Percentiles rank a stretch among this genome's conserved stretches.
Conservation (phyloP, 2,113 vertebrate genomes). For the Dicaeum eximium region DNA sequence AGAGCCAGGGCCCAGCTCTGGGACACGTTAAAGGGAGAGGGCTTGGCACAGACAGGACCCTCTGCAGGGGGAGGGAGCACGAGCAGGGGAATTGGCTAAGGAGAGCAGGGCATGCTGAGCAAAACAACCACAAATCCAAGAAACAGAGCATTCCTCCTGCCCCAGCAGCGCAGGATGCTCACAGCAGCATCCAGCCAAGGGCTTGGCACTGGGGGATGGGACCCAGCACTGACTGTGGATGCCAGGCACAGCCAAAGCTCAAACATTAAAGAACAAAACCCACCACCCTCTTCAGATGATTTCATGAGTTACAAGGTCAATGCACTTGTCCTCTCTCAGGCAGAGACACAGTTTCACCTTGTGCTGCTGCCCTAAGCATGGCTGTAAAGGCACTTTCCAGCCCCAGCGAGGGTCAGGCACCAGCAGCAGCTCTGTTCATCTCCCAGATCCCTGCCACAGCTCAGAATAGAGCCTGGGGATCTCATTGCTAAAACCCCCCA, state of each 20-base stretch:
- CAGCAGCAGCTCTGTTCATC: not conserved
- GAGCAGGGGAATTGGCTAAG: not conserved
- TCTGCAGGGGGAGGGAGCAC: accelerated
- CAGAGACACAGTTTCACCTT: not conserved
- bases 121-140: not conserved
- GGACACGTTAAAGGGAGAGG: not conserved
- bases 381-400: not conserved
- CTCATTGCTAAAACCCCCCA: not conserved
- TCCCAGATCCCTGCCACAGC: not conserved
- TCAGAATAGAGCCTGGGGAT: not conserved
- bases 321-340: accelerated
- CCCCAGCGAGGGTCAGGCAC: not conserved
- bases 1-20: not conserved
- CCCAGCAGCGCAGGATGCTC: not conserved
- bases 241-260: not conserved
- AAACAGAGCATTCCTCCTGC: not conserved
- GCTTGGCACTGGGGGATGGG: not conserved
- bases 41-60: not conserved
- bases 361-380: not conserved
- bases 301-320: not conserved
- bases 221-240: accelerated
- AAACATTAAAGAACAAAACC: not conserved
- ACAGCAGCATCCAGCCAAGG: not conserved
- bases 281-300: not conserved
- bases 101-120: not conserved